Percentiles rank a stretch among this genome's conserved stretches.
Evolutionary conservation across 1,140 invertebrate genomes (phyloP).

Genomic region (Brachionus asplanchnoidis): DNA sequence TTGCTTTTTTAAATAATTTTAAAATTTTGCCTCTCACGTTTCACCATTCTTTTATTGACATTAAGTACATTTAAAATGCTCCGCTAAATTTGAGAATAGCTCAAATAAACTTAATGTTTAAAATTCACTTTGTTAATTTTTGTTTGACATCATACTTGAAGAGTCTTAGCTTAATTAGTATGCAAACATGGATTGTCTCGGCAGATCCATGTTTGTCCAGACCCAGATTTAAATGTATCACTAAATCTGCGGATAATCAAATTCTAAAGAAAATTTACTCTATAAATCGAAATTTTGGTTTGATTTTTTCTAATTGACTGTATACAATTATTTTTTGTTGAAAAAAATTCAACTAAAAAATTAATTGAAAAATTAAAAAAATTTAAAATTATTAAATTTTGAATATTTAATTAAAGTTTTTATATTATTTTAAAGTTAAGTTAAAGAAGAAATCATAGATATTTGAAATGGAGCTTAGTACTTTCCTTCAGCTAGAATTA

Average conservation of each 20-base stretch:
- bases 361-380: no score
- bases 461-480: no score
- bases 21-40: constrained; percentile 6
- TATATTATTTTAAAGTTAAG: no score
- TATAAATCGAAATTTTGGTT: not conserved
- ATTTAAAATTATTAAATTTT: no score
- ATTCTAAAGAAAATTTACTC: not conserved
- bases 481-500: not conserved
- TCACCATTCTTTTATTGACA: not conserved
- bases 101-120: not conserved
- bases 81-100: not conserved
- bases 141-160: not conserved
- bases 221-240: not conserved
- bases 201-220: not conserved
- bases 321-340: no score
- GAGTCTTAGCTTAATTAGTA: not conserved
- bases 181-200: not conserved
- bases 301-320: not conserved
- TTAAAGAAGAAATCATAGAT: no score
- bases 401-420: no score
- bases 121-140: not conserved
- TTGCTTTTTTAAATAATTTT: not conserved
- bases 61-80: not conserved
- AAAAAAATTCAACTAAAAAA: no score
- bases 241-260: not conserved